Percentiles rank a stretch among this genome's conserved stretches.
phyloP scores from a whole-genome alignment of 2,888 invertebrate species.

The Plebejus anna region DNA sequence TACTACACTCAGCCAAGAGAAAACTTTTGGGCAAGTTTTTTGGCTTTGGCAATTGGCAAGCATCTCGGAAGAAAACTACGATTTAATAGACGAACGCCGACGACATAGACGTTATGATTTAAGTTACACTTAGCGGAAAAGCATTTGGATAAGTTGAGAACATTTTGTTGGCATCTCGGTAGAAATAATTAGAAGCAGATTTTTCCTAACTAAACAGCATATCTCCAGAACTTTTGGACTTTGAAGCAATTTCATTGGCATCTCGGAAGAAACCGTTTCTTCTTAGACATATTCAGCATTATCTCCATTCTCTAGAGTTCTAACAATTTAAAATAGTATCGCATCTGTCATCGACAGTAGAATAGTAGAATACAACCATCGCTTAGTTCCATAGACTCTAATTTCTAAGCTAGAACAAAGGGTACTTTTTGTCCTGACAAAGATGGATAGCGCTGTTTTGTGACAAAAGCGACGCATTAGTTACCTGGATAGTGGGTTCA shows the following conservation, averaged over 20 bases:
- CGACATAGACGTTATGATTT: not conserved
- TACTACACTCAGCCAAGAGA: not conserved
- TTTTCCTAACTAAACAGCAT: too few species aligned
- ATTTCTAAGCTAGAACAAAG: constrained; percentile 72
- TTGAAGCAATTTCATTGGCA: not conserved
- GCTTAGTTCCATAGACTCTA: constrained; percentile 50
- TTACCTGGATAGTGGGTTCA: constrained; percentile 58
- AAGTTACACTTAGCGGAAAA: not conserved
- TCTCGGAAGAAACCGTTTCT: not conserved
- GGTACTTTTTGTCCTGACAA: constrained; percentile 62
- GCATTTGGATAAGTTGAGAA: not conserved
- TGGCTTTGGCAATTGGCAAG: not conserved
- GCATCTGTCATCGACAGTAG: constrained; percentile 23
- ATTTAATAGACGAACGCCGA: not conserved
- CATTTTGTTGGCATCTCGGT: too few species aligned
- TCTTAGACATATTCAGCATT: not conserved
- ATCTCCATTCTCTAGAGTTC: not conserved
- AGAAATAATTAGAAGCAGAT: too few species aligned
- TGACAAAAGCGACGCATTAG: constrained; percentile 62
- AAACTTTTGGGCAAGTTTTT: not conserved
- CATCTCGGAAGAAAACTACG: not conserved
- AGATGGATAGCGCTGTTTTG: constrained; percentile 60
- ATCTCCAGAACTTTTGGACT: not conserved
- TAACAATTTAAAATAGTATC: not conserved
- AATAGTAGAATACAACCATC: constrained; percentile 1